Percentiles rank a stretch among this genome's conserved stretches.
phyloP scores from a whole-genome alignment of 1,140 invertebrate species.

The Rhagoletis pomonella region DNA sequence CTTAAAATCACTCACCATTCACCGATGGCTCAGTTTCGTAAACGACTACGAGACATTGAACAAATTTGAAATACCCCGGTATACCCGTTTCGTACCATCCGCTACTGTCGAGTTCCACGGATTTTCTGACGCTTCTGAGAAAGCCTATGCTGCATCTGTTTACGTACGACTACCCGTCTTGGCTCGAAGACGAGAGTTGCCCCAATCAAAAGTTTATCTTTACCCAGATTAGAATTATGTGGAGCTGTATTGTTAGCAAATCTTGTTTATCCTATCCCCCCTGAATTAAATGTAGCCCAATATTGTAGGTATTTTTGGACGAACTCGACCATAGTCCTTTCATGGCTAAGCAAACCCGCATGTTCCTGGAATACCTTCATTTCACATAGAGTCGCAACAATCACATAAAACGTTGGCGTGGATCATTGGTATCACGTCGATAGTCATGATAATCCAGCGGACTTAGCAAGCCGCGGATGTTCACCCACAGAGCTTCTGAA shows the following conservation, averaged over 20 bases:
- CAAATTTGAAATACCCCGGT: constrained; percentile 56
- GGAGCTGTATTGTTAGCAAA: constrained; percentile 64
- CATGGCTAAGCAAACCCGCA: constrained; percentile 66
- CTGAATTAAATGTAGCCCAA: constrained; percentile 62
- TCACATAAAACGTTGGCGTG: constrained; percentile 60
- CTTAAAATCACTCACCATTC: constrained; percentile 54
- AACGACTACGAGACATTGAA: constrained; percentile 23
- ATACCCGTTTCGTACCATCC: constrained; percentile 60
- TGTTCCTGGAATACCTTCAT: constrained; percentile 68
- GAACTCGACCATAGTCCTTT: constrained; percentile 73
- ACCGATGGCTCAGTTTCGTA: constrained; percentile 58
- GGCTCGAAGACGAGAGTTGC: constrained; percentile 59
- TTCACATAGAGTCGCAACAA: constrained; percentile 71
- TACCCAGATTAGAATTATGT: constrained; percentile 69
- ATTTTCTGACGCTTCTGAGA: constrained; percentile 70
- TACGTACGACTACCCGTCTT: background rate
- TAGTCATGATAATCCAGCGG: constrained; percentile 75
- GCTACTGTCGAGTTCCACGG: constrained; percentile 58
- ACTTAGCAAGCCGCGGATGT: constrained; percentile 73
- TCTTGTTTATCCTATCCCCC: constrained; percentile 57
- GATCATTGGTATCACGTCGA: constrained; percentile 73
- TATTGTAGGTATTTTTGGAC: constrained; percentile 68
- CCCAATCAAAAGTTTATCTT: constrained; percentile 64
- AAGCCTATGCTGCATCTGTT: constrained; percentile 64
- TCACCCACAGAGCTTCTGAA: background rate